These are phyloP conservation scores for Lasiurus borealis DNA, from an alignment of 2,113 vertebrate genomes.

Conservation along the genomic window DNA sequence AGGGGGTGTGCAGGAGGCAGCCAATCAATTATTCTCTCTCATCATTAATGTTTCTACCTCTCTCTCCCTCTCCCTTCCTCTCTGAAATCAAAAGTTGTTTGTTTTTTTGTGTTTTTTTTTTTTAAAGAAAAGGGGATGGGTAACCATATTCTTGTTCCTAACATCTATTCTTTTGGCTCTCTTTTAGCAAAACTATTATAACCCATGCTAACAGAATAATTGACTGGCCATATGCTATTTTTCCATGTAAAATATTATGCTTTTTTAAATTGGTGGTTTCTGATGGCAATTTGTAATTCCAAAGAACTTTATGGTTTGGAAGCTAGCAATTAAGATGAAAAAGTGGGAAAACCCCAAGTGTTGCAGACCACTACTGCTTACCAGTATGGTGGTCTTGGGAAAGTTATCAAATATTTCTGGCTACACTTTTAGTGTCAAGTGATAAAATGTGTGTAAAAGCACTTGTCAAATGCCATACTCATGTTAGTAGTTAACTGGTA, in stretches of 20 bases:
- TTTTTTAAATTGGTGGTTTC: not conserved
- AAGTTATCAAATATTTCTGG: not conserved
- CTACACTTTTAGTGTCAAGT: not conserved
- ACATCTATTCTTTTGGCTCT: not conserved
- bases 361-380: not conserved
- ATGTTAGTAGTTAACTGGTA: not conserved
- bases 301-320: not conserved
- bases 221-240: not conserved
- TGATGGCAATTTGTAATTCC: not conserved
- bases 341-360: not conserved
- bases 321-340: not conserved
- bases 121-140: not conserved
- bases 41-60: no score
- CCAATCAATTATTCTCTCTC: no score
- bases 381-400: not conserved
- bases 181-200: not conserved
- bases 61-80: no score
- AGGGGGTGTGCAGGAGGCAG: no score
- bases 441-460: not conserved
- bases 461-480: not conserved
- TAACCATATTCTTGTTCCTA: not conserved
- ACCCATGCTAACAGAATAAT: not conserved
- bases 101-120: no score
- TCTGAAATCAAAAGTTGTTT: no score
- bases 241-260: not conserved